phyloP scores from a whole-genome alignment of 2,113 vertebrate species.

The Eretmochelys imbricata region DNA sequence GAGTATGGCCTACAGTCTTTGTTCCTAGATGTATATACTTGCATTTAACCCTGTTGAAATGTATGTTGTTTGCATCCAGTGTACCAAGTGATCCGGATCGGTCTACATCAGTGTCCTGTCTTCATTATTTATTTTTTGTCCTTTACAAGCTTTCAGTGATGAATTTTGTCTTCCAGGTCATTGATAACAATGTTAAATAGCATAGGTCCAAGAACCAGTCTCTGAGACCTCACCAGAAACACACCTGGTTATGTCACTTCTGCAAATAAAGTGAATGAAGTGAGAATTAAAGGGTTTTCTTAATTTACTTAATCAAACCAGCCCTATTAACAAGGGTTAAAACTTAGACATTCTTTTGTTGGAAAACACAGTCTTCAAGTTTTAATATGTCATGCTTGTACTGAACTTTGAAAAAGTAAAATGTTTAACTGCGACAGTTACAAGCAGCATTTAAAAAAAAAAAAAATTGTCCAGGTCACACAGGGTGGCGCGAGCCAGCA shows the following conservation, averaged over 20 bases:
- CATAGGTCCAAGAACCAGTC: neutral
- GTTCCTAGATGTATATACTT: neutral
- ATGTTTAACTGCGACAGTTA: neutral
- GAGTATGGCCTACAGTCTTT: neutral
- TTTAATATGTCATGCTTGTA: neutral
- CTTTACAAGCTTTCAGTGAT: neutral
- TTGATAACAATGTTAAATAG: neutral
- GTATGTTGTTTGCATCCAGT: neutral
- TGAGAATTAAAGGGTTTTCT: neutral
- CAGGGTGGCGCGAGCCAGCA: neutral
- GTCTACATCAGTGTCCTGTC: neutral
- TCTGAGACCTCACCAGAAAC: neutral
- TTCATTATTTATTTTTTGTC: neutral
- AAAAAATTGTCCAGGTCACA: neutral
- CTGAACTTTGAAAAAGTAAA: neutral
- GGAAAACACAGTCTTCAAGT: fast-evolving
- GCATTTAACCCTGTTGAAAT: neutral
- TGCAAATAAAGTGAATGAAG: neutral
- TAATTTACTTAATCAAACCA: neutral
- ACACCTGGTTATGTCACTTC: neutral
- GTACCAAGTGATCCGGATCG: neutral
- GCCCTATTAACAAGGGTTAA: neutral
- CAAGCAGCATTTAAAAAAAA: neutral
- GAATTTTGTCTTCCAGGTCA: neutral
- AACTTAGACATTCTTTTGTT: neutral